These are phyloP conservation scores for Anarrhichthys ocellatus DNA, from an alignment of 2,113 vertebrate species.

Conservation along the genomic window DNA sequence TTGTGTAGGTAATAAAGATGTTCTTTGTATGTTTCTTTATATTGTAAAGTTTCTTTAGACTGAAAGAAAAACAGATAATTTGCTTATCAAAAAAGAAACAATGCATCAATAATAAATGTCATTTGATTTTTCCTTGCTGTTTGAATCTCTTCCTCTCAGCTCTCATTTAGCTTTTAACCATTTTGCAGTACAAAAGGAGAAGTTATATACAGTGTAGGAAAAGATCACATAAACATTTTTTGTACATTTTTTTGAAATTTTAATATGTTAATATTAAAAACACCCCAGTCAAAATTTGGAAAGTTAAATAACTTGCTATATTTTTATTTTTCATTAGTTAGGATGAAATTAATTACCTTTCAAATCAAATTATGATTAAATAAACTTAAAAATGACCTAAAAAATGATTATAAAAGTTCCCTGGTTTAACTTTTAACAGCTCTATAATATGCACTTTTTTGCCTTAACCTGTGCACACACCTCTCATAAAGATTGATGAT, in stretches of 20 bases:
- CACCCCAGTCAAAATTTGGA: neutral
- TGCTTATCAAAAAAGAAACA: conserved; percentile 84
- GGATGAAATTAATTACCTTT: neutral
- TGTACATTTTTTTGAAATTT: neutral
- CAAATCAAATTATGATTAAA: neutral
- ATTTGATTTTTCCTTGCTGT: conserved; percentile 81
- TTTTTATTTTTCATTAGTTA: neutral
- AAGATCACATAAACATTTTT: neutral
- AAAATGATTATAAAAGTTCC: neutral
- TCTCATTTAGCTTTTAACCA: neutral
- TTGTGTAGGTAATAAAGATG: conserved; percentile 86
- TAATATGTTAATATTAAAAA: neutral
- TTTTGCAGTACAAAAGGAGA: neutral
- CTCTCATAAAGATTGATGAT: neutral
- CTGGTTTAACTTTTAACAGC: neutral
- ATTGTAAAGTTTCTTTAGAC: conserved; percentile 87
- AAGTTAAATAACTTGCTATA: neutral
- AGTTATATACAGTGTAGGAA: neutral
- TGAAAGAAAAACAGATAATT: conserved; percentile 83
- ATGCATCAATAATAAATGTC: conserved; percentile 87
- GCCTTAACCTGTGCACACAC: neutral
- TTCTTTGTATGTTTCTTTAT: conserved; percentile 87
- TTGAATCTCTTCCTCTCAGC: conserved; percentile 61
- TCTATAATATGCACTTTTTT: neutral
- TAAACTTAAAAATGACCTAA: neutral